Base-by-base conservation (phyloP, 2,797 vertebrate species). In the Lepilemur ruficaudatus region DNA sequence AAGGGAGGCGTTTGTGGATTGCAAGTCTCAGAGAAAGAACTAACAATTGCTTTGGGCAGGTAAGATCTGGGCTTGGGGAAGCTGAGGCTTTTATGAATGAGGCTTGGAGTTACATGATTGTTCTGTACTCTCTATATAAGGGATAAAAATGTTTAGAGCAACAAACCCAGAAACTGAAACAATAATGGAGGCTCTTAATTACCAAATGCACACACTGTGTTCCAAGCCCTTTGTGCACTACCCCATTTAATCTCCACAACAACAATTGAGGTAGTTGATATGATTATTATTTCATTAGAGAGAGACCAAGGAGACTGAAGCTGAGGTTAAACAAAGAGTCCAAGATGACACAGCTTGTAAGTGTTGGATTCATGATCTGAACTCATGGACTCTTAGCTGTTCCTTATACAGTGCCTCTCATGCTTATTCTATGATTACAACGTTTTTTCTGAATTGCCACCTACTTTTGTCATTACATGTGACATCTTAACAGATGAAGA, bases 11-110 rank as follows among this genome's bases (percentile, higher is more conserved):
- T 73, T 30, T 35, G n/a, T 76, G 94, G 63, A 43, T 79, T 81
- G 28, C 97, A 93, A 79, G 67, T 98, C 59, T 97, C 97, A 6
- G 96, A 98, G 65, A 97, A 96, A 87, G 98, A 98, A 25, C 93
- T 98, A 38, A 75, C 76, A 3, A 9, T 96, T 48, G 97, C 97
- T 57, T 73, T 98, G 94, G 98, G 98, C 94, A 98, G 97, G 97
- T 98, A 90, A 97, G 95, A 72, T n/a, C 70, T 72, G 35, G 48
- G 23, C 14, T 70, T 50, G 48, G 41, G 73, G 55, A 84, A 43
- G 25, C 17, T 83, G 18, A 35, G 48, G 17, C 30, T 81, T 63
- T 89, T 75, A 8, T 73, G 41, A 87, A n/a, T 59, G 38, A 75
- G 70, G 23, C 55, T 55, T 46, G 41, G 50, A 55, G 35, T 52